These are phyloP conservation scores for Hyphantria cunea DNA, from an alignment of 1,140 invertebrate species.

Conservation along the genomic window DNA sequence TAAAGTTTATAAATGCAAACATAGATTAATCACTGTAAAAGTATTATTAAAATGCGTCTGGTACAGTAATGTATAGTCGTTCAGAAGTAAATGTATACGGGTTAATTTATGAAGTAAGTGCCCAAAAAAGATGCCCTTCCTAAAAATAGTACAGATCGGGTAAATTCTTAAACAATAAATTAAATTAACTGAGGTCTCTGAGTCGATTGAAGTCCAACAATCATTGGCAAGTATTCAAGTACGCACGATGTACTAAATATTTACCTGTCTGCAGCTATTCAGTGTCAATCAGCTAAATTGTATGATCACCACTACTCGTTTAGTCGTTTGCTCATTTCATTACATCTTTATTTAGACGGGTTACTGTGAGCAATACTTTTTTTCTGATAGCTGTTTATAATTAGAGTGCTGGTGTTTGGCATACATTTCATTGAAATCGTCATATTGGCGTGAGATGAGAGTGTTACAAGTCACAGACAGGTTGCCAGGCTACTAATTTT, in stretches of 20 bases:
- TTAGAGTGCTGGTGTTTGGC: constrained; percentile 56
- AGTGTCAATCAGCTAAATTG: constrained; percentile 54
- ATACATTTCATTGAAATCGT: constrained; percentile 56
- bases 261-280: constrained; percentile 65
- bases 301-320: constrained; percentile 39
- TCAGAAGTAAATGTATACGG: no score
- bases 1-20: no score
- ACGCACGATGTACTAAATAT: constrained; percentile 66
- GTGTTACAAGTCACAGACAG: constrained; percentile 39
- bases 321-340: constrained; percentile 36
- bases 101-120: no score
- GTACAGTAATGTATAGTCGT: no score
- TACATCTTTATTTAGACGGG: constrained; percentile 50
- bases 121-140: constrained; percentile 29
- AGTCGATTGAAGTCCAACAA: constrained; percentile 71
- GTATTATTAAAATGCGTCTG: no score
- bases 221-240: constrained; percentile 72
- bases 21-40: no score
- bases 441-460: constrained; percentile 40
- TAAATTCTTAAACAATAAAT: constrained; percentile 62
- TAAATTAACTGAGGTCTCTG: constrained; percentile 61
- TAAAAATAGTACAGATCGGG: constrained; percentile 43
- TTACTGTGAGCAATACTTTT: constrained; percentile 36
- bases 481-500: constrained; percentile 40
- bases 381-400: constrained; percentile 61